These are phyloP conservation scores for Mormyrus iriodes DNA, from an alignment of 2,113 vertebrate genomes.

Conservation along the genomic window DNA sequence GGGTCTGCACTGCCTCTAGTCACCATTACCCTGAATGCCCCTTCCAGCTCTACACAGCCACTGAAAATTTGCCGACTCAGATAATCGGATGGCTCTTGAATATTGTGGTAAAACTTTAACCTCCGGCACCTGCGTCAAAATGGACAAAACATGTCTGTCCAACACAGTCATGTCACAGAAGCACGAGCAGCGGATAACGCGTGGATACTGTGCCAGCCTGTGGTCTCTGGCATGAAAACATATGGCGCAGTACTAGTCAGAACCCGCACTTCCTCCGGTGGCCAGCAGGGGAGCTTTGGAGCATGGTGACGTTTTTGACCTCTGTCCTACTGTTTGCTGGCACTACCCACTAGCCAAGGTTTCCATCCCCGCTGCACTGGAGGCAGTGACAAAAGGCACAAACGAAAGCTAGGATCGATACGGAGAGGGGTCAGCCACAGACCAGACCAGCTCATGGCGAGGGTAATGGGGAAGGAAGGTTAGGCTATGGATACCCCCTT, in stretches of 20 bases:
- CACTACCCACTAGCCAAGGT: neutral
- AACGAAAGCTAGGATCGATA: neutral
- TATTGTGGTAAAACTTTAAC: too few species aligned
- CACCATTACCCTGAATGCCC: neutral
- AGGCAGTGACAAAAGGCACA: neutral
- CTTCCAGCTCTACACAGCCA: neutral
- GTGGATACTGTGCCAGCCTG: neutral
- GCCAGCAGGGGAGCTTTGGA: neutral
- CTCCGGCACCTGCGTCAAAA: too few species aligned
- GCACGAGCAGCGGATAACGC: neutral
- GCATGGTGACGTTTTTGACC: neutral
- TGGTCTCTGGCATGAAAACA: neutral
- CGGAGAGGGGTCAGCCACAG: neutral
- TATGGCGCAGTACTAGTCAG: neutral
- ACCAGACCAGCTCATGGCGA: neutral
- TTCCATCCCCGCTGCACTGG: neutral
- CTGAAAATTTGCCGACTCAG: neutral
- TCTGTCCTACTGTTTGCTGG: neutral
- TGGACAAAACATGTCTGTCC: too few species aligned
- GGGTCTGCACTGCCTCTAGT: neutral
- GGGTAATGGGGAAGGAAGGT: neutral
- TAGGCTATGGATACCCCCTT: neutral
- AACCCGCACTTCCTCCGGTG: neutral
- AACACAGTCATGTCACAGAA: neutral
- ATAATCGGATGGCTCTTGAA: too few species aligned